phyloP scores from a whole-genome alignment of 2,113 vertebrate species.

The Dendrocopos noguchii region DNA sequence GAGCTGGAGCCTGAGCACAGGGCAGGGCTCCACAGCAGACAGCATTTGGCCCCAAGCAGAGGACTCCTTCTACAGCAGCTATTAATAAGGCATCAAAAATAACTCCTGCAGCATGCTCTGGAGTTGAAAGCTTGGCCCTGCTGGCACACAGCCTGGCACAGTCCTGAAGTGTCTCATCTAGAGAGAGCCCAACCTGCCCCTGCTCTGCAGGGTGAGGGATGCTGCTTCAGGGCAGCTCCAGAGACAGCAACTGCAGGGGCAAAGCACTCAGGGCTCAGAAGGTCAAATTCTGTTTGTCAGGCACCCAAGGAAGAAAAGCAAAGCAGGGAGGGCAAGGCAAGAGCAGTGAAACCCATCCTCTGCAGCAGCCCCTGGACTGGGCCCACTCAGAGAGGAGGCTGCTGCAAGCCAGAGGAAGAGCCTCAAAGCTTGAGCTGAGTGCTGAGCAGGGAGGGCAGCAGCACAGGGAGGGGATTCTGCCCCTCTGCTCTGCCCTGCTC shows the following conservation, averaged over 20 bases:
- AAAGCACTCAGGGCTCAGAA: neutral
- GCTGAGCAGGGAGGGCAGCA: too few species aligned
- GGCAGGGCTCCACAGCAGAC: neutral
- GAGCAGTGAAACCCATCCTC: neutral
- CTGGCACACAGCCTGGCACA: neutral
- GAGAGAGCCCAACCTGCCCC: slow-evolving; percentile 7
- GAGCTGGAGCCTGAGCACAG: neutral
- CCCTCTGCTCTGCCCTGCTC: too few species aligned
- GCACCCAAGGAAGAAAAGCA: neutral
- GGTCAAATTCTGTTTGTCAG: slow-evolving; percentile 12
- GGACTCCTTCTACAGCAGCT: slow-evolving; percentile 2
- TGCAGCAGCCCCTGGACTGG: neutral
- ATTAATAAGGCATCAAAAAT: slow-evolving; percentile 50
- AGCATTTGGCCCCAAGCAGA: neutral
- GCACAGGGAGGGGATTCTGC: too few species aligned
- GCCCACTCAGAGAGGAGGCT: neutral
- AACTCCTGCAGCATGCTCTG: slow-evolving; percentile 28
- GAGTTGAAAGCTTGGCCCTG: slow-evolving; percentile 14
- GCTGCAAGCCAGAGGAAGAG: neutral
- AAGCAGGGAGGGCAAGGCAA: neutral
- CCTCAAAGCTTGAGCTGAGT: neutral
- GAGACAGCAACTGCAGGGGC: neutral
- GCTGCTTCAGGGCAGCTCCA: slow-evolving; percentile 10
- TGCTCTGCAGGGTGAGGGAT: neutral
- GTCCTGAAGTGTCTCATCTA: neutral